Evolutionary conservation across 2,888 invertebrate species (phyloP), one percentile per base, ranked within the genome.

Genomic region (Hydropsyche betteni): DNA sequence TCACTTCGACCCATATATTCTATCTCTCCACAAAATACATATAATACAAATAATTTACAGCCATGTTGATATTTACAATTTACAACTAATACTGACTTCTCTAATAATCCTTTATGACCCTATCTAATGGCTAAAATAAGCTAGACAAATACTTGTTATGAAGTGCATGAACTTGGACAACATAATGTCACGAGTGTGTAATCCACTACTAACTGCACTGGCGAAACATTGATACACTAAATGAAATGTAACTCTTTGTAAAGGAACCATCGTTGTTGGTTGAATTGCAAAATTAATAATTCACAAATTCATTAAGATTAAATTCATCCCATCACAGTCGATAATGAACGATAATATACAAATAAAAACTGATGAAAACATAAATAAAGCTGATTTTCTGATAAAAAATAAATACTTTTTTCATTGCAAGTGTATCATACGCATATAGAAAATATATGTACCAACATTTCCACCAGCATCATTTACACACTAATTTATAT

Each of bases 81-180:
- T 77, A 74, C 24, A n/a, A 64, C 75, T 79, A 79, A 77, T 79
- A 77, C 77, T 79, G 79, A 77, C 74, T 77, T 75, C 10, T 34
- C 53, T 71, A 55, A 71, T 44, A 36, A 44, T 69, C 44, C 44
- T 14, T 33, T 16, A 69, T 44, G 16, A 52, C 53, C 44, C 44
- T 69, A 52, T 14, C 69, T n/a, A 44, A 69, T 10, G 44, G 44
- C 12, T 53, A 44, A 50, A 51, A 34, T 69, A 69, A 69, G 53
- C 53, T 69, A 69, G 44, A 33, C 24, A 69, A 69, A 69, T 69
- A 64, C 64, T 64, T 12, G 10, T 44, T 44, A 44, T 44, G 44
- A 44, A 44, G 44, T 44, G 44, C 44, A 10, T 44, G 44, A 44
- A 44, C 10, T 44, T 44, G 6, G 10, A 44, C 10, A 44, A 8